Conservation (phyloP, 2,113 vertebrate genomes). For the zebrafish (Danio rerio) region GRCz12tu NC_133180.1:17893001-17893500, state of each 20-base stretch:
- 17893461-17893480: neutral
- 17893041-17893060: conserved; percentile 21
- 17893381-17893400: neutral
- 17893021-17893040: neutral
- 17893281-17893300: conserved; percentile 9
- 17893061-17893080: conserved; percentile 71
- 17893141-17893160: conserved; percentile 37
- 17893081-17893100: conserved; percentile 28
- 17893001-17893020: too few relatives aligned
- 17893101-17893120: conserved; percentile 62
- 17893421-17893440: neutral
- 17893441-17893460: neutral
- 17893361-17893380: neutral
- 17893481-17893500: neutral
- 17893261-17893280: conserved; percentile 9
- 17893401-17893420: neutral
- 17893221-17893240: neutral
- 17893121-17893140: conserved; percentile 45
- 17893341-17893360: neutral
- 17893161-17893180: conserved; percentile 25
- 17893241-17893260: conserved; percentile 1
- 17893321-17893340: neutral
- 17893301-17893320: conserved; percentile 7
- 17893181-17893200: conserved; percentile 19
- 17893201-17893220: conserved; percentile 32